Conservation (phyloP, 2,797 vertebrate genomes). For the Rhodeus uyekii region DNA sequence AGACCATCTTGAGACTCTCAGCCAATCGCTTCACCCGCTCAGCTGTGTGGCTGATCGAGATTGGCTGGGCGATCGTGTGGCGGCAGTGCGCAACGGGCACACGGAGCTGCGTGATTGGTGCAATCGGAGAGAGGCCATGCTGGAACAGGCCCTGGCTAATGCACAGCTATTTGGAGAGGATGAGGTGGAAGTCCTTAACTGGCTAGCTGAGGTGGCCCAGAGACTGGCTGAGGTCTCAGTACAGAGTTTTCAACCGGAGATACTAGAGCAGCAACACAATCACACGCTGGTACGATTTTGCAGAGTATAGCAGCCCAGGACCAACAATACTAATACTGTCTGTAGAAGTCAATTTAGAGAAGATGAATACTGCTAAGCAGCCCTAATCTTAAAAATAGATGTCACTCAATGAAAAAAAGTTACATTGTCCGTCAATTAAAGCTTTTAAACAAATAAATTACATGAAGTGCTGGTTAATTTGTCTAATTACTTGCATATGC, state of each 20-base stretch:
- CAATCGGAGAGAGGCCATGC: conserved; percentile 82
- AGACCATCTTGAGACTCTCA: conserved; percentile 79
- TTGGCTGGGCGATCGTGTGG: conserved; percentile 85
- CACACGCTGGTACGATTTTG: conserved; percentile 67
- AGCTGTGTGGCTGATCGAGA: conserved; percentile 82
- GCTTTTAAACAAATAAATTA: not conserved
- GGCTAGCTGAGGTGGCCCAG: conserved; percentile 97
- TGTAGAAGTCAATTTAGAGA: not conserved
- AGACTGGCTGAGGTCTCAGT: conserved; percentile 87
- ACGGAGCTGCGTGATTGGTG: conserved; percentile 84
- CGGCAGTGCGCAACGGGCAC: conserved; percentile 81
- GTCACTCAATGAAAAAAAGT: not conserved
- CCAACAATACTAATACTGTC: not conserved
- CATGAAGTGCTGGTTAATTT: not conserved
- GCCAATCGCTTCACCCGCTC: conserved; percentile 86
- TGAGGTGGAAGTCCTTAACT: conserved; percentile 99
- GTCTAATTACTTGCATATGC: not conserved
- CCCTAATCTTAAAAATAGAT: not conserved
- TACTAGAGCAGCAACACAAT: conserved; percentile 90
- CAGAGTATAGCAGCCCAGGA: not conserved
- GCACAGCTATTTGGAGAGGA: conserved; percentile 97
- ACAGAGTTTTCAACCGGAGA: conserved; percentile 88
- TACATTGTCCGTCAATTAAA: not conserved
- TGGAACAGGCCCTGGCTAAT: conserved; percentile 92
- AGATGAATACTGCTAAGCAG: not conserved